phyloP scores from a whole-genome alignment of 2,888 invertebrate genomes.

The Nymphalis urticae region DNA sequence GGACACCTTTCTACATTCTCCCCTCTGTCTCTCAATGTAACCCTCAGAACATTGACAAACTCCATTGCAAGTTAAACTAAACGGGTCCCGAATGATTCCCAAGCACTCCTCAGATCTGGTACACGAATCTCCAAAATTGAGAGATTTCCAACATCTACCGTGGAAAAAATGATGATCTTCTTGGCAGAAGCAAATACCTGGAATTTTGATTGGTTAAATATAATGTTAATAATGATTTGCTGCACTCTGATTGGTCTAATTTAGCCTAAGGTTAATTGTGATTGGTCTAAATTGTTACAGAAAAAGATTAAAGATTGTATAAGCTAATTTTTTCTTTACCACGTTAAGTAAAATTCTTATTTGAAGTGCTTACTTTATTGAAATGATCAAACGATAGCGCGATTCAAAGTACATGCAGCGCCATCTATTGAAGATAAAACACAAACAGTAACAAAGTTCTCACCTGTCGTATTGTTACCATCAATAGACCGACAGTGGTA shows the following conservation, averaged over 20 bases:
- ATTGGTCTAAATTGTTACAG: no score
- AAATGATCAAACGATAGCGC: no score
- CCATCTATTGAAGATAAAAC: no score
- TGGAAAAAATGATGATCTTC: slow-evolving; percentile 59
- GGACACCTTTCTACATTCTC: slow-evolving; percentile 64
- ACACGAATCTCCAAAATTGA: slow-evolving; percentile 52
- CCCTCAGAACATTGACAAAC: slow-evolving; percentile 61
- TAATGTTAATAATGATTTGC: not conserved
- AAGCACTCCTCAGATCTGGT: slow-evolving; percentile 59
- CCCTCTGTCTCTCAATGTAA: slow-evolving; percentile 63
- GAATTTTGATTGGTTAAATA: not conserved
- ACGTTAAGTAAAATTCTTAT: no score
- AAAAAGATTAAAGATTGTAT: no score
- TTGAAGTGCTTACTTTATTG: no score
- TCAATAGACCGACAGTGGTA: slow-evolving; percentile 53
- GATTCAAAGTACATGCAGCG: no score
- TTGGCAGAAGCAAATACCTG: slow-evolving; percentile 59
- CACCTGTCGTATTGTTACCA: slow-evolving; percentile 41
- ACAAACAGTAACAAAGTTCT: not conserved
- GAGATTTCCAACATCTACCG: slow-evolving; percentile 66
- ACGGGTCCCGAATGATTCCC: slow-evolving; percentile 54
- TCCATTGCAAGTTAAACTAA: slow-evolving; percentile 54
- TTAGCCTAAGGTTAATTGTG: no score
- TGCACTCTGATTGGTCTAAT: not conserved
- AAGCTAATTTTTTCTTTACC: no score